Evolutionary conservation across 2,797 vertebrate species (phyloP).

Genomic region (Molothrus aeneus): DNA sequence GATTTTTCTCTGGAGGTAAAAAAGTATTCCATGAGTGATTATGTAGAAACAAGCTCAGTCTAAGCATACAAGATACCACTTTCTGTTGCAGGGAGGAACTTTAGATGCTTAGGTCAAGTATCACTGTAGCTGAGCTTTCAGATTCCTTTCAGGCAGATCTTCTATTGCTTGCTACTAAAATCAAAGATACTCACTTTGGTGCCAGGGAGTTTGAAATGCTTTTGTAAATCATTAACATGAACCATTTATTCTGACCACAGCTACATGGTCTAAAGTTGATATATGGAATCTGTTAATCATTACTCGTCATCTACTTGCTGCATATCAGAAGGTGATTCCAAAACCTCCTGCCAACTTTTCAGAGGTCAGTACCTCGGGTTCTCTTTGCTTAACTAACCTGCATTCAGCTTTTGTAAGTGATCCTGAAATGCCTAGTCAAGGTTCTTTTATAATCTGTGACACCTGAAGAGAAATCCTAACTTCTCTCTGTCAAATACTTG

Average conservation of each 20-base stretch:
- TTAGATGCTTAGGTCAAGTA: not conserved
- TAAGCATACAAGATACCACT: not conserved
- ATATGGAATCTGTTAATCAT: constrained; percentile 75
- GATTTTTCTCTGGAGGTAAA: not conserved
- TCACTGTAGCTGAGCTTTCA: not conserved
- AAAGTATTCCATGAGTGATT: not conserved
- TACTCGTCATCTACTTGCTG: constrained; percentile 53
- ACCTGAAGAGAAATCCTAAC: not conserved
- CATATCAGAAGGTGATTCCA: constrained; percentile 3
- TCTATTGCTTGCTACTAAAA: not conserved
- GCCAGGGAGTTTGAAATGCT: not conserved
- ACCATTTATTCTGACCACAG: constrained; percentile 21
- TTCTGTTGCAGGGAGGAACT: not conserved
- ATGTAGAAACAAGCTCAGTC: not conserved
- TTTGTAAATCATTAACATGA: constrained; percentile 60
- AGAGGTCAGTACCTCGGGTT: not conserved
- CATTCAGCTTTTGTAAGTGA: constrained; percentile 57
- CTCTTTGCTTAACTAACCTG: constrained; percentile 51
- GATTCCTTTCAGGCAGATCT: not conserved
- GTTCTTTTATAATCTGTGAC: constrained; percentile 30
- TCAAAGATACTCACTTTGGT: not conserved
- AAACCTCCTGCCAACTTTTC: constrained; percentile 35
- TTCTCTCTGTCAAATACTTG: not conserved
- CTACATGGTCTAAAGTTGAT: constrained; percentile 26
- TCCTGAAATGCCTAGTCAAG: constrained; percentile 55